phyloP scores from a whole-genome alignment of 2,113 vertebrate species.

The Campylomormyrus tamandua region DNA sequence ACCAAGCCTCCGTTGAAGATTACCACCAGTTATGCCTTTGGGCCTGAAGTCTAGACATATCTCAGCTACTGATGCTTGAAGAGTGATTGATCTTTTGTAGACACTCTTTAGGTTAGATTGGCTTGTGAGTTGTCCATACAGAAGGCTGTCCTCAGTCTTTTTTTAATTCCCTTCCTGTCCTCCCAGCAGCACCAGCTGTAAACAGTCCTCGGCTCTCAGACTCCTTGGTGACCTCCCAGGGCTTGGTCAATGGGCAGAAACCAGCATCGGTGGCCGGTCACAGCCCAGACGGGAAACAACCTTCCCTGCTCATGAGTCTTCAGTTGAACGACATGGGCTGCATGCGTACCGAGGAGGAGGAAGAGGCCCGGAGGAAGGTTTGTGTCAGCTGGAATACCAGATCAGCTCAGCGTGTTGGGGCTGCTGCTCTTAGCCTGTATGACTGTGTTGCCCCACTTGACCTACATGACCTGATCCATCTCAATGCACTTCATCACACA shows the following conservation, averaged over 20 bases:
- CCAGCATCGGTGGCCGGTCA: slow-evolving; percentile 70
- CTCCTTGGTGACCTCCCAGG: slow-evolving; percentile 74
- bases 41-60: slow-evolving; percentile 17
- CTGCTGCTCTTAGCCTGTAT: not conserved
- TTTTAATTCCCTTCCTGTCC: slow-evolving; percentile 30
- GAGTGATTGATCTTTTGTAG: slow-evolving; percentile 40
- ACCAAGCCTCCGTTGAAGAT: not conserved
- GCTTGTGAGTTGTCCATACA: not conserved
- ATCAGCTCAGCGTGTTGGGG: not conserved
- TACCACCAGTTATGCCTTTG: not conserved
- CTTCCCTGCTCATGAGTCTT: slow-evolving; percentile 86
- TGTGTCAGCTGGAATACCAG: slow-evolving; percentile 20
- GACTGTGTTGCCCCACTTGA: not conserved
- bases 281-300: slow-evolving; percentile 78
- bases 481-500: not conserved
- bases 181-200: slow-evolving; percentile 65
- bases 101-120: not conserved
- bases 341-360: slow-evolving; percentile 83
- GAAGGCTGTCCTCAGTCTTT: not conserved
- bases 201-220: slow-evolving; percentile 79
- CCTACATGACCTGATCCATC: slow-evolving; percentile 32
- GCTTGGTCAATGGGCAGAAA: slow-evolving; percentile 69
- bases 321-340: slow-evolving; percentile 78
- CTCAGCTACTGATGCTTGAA: slow-evolving; percentile 28
- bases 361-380: slow-evolving; percentile 89